A percentile compares a stretch with the other conserved stretches of the same genome.
Evolutionary conservation across 2,113 vertebrate genomes (phyloP).

Genomic region (Protomyctophum bolini): DNA sequence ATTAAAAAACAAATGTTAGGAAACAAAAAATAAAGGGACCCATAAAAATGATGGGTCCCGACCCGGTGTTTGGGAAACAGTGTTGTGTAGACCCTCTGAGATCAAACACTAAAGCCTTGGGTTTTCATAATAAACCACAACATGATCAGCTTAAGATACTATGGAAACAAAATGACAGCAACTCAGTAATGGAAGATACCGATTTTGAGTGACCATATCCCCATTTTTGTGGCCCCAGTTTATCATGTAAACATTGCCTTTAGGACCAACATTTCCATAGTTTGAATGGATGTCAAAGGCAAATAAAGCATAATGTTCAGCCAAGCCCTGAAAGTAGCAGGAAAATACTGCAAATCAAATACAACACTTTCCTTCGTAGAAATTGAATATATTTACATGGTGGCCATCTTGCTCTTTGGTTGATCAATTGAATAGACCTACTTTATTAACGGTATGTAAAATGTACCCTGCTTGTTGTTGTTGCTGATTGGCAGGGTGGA

Average conservation of each 20-base stretch:
- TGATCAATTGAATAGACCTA: no score
- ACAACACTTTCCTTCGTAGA: slow-evolving; percentile 1
- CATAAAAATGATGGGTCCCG: no score
- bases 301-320: neutral
- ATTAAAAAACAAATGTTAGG: no score
- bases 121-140: neutral
- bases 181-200: neutral
- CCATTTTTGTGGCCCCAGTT: neutral
- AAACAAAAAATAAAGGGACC: no score
- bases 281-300: neutral
- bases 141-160: neutral
- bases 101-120: slow-evolving; percentile 21
- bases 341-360: neutral
- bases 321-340: neutral
- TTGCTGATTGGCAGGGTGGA: no score
- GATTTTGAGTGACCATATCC: neutral
- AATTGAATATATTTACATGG: no score
- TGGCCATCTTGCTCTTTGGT: no score
- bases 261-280: neutral
- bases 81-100: slow-evolving; percentile 18
- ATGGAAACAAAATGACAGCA: neutral
- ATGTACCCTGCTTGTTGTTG: no score
- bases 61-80: no score
- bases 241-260: neutral
- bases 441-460: no score